A percentile compares a stretch with the other conserved stretches of the same genome.
Evolutionary conservation across 1,140 invertebrate genomes (phyloP).

Genomic region (Drosophila yakuba): DNA sequence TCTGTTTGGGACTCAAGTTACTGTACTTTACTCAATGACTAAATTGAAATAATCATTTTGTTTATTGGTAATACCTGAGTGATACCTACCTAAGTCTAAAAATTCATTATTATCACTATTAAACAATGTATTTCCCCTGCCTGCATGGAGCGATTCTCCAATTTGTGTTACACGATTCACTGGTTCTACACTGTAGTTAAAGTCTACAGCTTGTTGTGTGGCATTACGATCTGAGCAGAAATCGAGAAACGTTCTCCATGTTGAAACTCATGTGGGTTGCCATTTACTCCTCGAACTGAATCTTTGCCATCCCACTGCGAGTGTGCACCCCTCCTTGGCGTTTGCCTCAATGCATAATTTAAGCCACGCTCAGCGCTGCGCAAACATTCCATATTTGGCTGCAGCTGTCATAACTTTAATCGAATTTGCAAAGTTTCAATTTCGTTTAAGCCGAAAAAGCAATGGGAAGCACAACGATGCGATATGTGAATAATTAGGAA

Average conservation of each 20-base stretch:
- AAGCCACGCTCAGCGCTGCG: constrained; percentile 5
- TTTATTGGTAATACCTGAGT: no score
- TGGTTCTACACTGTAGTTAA: background rate
- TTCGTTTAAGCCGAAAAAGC: constrained; percentile 1
- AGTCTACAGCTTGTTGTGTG: no score
- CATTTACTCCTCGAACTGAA: no score
- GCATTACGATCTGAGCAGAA: no score
- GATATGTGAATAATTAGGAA: constrained; percentile 24
- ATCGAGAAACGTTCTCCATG: no score
- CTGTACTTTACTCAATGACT: no score
- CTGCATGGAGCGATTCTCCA: no score
- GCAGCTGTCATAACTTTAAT: constrained; percentile 10
- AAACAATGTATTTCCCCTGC: no score
- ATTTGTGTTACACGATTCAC: no score
- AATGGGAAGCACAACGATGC: background rate
- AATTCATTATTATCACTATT: background rate
- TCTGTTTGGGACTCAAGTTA: no score
- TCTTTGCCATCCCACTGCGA: background rate
- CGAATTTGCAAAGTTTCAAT: constrained; percentile 10
- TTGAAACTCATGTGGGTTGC: no score
- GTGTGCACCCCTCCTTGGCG: background rate
- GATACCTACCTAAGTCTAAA: background rate
- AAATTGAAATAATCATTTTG: no score
- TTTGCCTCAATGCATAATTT: constrained; percentile 22
- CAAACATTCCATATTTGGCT: constrained; percentile 12